Conservation (phyloP, 2,888 invertebrate species). For the Oithona nana region DNA sequence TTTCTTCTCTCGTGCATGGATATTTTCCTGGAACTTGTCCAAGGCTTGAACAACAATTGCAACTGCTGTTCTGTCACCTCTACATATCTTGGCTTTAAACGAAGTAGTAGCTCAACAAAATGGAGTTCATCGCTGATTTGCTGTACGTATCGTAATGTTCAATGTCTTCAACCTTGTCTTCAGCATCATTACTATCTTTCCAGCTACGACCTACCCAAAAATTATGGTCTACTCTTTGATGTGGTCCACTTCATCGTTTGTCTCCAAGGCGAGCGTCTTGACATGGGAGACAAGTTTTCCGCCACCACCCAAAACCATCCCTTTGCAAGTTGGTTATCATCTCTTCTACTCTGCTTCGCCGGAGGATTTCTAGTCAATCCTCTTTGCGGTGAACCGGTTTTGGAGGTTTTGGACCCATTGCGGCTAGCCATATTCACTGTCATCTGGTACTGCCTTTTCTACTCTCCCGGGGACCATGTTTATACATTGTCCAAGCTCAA, state of each 20-base stretch:
- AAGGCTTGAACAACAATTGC: too few species aligned
- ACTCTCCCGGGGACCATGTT: background rate
- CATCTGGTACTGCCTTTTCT: slow-evolving; percentile 10
- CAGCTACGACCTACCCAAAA: slow-evolving; percentile 13
- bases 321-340: slow-evolving; percentile 8
- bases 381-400: slow-evolving; percentile 1
- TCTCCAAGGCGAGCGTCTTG: slow-evolving; percentile 8
- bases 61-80: too few species aligned
- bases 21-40: too few species aligned
- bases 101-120: too few species aligned
- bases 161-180: too few species aligned
- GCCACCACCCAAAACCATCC: background rate
- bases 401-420: slow-evolving; percentile 3
- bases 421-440: background rate
- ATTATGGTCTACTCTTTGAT: slow-evolving; percentile 8
- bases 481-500: background rate
- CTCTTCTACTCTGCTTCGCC: slow-evolving; percentile 7
- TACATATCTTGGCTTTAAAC: too few species aligned
- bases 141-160: too few species aligned
- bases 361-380: slow-evolving; percentile 1
- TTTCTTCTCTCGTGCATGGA: too few species aligned
- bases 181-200: too few species aligned
- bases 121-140: slow-evolving; percentile 14
- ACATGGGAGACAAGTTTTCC: slow-evolving; percentile 4
- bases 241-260: slow-evolving; percentile 10